phyloP scores from a whole-genome alignment of 2,797 vertebrate species.

The Hippoglossus hippoglossus region DNA sequence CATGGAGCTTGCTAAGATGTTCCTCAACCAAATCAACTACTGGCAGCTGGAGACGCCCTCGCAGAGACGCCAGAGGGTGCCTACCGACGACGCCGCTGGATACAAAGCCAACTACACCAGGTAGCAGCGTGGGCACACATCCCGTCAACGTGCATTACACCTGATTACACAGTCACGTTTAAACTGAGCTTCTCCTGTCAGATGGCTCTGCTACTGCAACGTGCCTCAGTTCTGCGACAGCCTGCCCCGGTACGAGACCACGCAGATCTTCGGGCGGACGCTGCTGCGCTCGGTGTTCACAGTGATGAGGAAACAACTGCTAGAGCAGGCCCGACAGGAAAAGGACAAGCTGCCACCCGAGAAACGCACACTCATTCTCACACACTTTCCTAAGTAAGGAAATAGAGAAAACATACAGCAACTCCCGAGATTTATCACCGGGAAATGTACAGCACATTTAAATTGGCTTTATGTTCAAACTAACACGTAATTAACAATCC shows the following conservation, averaged over 20 bases:
- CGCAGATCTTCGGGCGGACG: conserved; percentile 96
- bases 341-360: conserved; percentile 98
- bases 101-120: conserved; percentile 99
- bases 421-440: neutral
- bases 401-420: conserved; percentile 36
- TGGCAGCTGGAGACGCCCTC: conserved; percentile 98
- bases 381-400: conserved; percentile 97
- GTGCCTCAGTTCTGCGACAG: conserved; percentile 99
- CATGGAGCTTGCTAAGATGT: conserved; percentile 97
- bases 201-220: conserved; percentile 99
- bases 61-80: conserved; percentile 90
- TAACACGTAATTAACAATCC: neutral
- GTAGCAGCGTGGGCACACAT: conserved; percentile 71
- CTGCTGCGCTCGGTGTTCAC: conserved; percentile 96
- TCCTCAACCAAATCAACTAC: conserved; percentile 98
- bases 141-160: neutral
- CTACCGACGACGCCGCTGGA: conserved; percentile 91
- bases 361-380: conserved; percentile 97
- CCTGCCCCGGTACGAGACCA: conserved; percentile 95
- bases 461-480: neutral
- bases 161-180: neutral
- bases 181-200: conserved; percentile 52
- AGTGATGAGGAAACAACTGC: conserved; percentile 95
- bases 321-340: conserved; percentile 97
- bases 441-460: neutral